Base-by-base conservation (phyloP, 37 sponge, comb jelly and placozoan genomes). In the Spongia lamella region DNA sequence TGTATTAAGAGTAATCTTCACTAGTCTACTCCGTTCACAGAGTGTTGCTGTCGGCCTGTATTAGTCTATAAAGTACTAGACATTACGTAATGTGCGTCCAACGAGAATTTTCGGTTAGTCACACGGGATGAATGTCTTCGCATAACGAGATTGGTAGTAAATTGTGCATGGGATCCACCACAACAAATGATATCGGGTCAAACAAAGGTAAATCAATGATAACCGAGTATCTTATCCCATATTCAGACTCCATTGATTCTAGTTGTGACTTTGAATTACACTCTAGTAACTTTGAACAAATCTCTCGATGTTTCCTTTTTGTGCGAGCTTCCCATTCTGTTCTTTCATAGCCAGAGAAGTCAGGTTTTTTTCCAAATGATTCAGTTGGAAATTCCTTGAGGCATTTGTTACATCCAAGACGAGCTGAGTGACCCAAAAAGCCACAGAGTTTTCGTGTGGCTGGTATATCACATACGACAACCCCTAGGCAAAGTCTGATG, bases 371-470 rank as follows among this genome's bases (percentile, higher is more conserved):
- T 34, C 83, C 76, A 83, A 73, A 73, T 20, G 32, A 16, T 19
- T 24, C 72, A 39, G 32, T 63, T 21, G 78, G 78, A 62, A 82
- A 82, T 39, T 53, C 56, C 21, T 68, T 82, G 19, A 36, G 61
- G 37, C 82, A 72, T 47, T 84, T 84, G 72, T 84, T 84, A 64
- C 84, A 84, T 1, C 66, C 84, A 25, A 77, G 61, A 1, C 30
- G 14, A 32, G 84, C 84, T 21, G 51, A 14, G 61, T 84, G 84
- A 0, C 78, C 84, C 50, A 84, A 29, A 50, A 86, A 86, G 31
- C 87, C 87, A 80, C 75, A 68, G 29, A 86, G 50, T 51, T 86
- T 86, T 25, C 87, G 54, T 16, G 73, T 70, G 24, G 87, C 87
- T 39, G 87, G 81, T 19, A 86, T 80, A 32, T 86, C 87, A 76